Evolutionary conservation across 2,797 vertebrate species (phyloP).

Genomic region (Telmatherina bonti): DNA sequence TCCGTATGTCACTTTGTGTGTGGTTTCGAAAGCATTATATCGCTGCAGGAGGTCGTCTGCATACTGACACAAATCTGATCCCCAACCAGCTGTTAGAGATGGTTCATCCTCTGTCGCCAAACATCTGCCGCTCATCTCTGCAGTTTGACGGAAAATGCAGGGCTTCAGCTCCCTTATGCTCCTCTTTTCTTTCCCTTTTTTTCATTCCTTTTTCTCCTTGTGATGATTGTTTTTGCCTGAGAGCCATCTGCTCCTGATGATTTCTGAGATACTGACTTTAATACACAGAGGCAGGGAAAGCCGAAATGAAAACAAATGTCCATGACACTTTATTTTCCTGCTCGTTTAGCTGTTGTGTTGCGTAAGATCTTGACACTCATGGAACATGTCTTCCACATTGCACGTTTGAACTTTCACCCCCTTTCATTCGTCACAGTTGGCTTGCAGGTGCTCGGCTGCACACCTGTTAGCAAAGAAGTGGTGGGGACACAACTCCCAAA

Average conservation of each 20-base stretch:
- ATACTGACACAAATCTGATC: constrained; percentile 83
- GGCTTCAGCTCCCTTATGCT: constrained; percentile 80
- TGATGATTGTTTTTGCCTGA: constrained; percentile 87
- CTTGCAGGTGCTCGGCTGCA: constrained; percentile 69
- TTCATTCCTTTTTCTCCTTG: constrained; percentile 60
- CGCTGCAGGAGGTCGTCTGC: constrained; percentile 76
- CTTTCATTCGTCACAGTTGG: constrained; percentile 50
- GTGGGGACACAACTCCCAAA: not conserved
- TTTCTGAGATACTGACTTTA: constrained; percentile 76
- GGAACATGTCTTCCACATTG: constrained; percentile 37
- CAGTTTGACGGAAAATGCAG: constrained; percentile 90
- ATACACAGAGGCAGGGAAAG: constrained; percentile 39
- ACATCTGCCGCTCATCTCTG: constrained; percentile 93
- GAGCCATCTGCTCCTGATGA: constrained; percentile 91
- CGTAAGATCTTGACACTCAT: not conserved
- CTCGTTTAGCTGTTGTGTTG: not conserved
- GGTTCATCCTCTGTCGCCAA: constrained; percentile 83
- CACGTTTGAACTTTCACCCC: constrained; percentile 60
- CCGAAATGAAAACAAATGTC: constrained; percentile 40
- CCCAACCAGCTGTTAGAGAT: constrained; percentile 84
- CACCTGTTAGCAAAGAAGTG: constrained; percentile 67
- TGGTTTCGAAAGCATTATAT: constrained; percentile 36
- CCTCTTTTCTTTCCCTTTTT: constrained; percentile 68
- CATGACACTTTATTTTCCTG: constrained; percentile 5
- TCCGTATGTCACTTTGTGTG: constrained; percentile 24